Evolutionary conservation across 2,113 vertebrate species (phyloP).

Genomic region (Pteronura brasiliensis): DNA sequence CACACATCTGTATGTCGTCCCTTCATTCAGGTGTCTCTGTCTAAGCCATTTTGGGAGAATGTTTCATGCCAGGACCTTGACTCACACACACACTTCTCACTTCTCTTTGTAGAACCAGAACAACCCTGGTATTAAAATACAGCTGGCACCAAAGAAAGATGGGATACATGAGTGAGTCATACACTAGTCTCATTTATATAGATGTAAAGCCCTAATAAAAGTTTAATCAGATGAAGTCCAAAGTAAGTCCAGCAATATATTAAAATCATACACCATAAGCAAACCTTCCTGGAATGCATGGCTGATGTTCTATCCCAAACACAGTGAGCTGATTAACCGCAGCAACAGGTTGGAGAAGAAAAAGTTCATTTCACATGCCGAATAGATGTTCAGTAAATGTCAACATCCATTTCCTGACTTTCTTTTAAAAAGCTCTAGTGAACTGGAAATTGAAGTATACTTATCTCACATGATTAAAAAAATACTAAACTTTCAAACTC

Average conservation of each 20-base stretch:
- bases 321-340: background rate
- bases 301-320: background rate
- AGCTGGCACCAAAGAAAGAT: background rate
- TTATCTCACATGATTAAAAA: background rate
- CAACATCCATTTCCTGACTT: background rate
- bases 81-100: background rate
- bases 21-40: background rate
- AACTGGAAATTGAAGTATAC: background rate
- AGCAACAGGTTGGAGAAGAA: background rate
- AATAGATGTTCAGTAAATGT: background rate
- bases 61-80: slow-evolving; percentile 13
- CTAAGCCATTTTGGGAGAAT: background rate
- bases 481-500: background rate
- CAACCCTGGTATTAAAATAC: background rate
- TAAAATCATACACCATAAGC: background rate
- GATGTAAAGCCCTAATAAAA: slow-evolving; percentile 5
- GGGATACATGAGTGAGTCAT: background rate
- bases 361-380: background rate
- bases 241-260: background rate
- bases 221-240: slow-evolving; percentile 10
- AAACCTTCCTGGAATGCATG: background rate
- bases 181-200: background rate
- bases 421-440: slow-evolving; percentile 20
- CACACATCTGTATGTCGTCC: background rate
- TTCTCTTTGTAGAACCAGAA: background rate